Conservation (phyloP, 2,113 vertebrate genomes). For the Sinocyclocheilus rhinocerous region DNA sequence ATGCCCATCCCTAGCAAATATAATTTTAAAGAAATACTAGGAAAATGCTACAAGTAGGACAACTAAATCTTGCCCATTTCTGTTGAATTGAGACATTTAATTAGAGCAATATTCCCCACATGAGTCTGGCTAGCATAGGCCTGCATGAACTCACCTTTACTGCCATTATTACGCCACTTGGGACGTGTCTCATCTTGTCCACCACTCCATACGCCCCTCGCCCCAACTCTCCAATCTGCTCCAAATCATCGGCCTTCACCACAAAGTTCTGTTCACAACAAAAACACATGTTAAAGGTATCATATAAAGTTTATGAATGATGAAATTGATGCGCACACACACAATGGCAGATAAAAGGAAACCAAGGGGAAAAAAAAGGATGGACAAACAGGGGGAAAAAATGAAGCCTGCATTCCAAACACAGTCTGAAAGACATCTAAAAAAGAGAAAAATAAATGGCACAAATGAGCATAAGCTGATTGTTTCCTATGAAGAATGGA, state of each 20-base stretch:
- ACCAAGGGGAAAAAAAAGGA: background rate
- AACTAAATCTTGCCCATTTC: too few species aligned
- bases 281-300: background rate
- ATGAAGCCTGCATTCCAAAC: background rate
- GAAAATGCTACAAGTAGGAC: background rate
- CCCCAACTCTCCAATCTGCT: slow-evolving; percentile 91
- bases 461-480: background rate
- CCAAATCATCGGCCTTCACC: slow-evolving; percentile 97
- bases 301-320: background rate
- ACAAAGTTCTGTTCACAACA: slow-evolving; percentile 87
- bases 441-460: background rate
- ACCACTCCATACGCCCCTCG: slow-evolving; percentile 97
- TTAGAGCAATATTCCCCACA: background rate
- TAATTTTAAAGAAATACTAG: background rate
- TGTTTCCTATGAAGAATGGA: background rate
- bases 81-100: too few species aligned
- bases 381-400: background rate
- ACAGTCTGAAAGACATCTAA: slow-evolving; percentile 1
- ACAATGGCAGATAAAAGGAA: background rate
- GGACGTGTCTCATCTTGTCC: slow-evolving; percentile 96
- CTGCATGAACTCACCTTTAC: slow-evolving; percentile 85
- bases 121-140: background rate
- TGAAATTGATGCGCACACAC: background rate
- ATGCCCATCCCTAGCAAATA: too few species aligned
- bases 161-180: slow-evolving; percentile 96